Conservation (phyloP, 2,797 vertebrate species). For the Hipposideros larvatus region DNA sequence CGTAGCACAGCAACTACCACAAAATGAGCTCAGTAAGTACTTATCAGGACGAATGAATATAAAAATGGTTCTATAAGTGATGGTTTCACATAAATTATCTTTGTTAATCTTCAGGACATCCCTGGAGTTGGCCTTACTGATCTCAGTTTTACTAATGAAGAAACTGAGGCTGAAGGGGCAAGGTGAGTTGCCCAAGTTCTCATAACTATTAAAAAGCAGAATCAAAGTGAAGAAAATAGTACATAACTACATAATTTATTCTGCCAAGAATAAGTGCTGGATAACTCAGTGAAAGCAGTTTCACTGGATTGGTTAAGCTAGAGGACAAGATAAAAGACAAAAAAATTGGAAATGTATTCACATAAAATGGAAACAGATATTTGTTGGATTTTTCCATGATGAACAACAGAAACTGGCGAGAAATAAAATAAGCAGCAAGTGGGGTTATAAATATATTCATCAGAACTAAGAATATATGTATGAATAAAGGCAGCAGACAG, state of each 20-base stretch:
- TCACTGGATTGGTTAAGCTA: background rate
- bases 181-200: background rate
- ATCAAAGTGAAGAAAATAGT: background rate
- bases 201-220: background rate
- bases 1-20: background rate
- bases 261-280: background rate
- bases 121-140: background rate
- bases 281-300: background rate
- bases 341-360: background rate
- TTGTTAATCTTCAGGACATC: background rate
- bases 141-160: conserved; percentile 6
- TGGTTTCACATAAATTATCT: background rate
- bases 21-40: background rate
- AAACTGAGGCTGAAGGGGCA: background rate
- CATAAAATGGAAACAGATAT: background rate
- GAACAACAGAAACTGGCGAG: background rate
- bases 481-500: background rate
- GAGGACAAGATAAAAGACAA: background rate
- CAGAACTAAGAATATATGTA: background rate
- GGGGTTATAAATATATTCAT: background rate
- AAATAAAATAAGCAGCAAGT: background rate
- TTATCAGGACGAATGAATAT: background rate
- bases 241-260: background rate
- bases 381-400: background rate
- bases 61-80: background rate